Base-by-base conservation (phyloP, 2,888 invertebrate genomes). In the Ptycholaimellus sp. region DNA sequence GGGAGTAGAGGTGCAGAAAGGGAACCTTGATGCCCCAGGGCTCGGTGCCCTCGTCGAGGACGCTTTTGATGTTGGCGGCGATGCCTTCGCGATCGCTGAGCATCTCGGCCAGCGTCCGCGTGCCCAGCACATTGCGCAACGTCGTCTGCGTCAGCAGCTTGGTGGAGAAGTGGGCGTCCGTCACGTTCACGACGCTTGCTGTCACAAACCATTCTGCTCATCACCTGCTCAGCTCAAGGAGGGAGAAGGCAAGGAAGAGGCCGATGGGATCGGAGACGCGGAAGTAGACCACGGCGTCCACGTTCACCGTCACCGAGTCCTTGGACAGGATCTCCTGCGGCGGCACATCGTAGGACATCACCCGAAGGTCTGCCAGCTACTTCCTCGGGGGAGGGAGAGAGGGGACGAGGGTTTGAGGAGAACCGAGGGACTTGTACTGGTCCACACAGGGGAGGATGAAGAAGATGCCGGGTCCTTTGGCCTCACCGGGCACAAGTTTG, bases 261-360 rank as follows among this genome's bases (percentile, higher is more conserved):
- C n/a, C n/a, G n/a, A n/a, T n/a, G n/a, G n/a, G n/a, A n/a, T n/a
- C n/a, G n/a, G n/a, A n/a, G n/a, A n/a, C n/a, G n/a, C n/a, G n/a
- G n/a, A 46, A 49, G 41, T 49, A 49, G 19, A 50, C 46, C 19
- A 49, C 49, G 9, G 48, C 49, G 36, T 51, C 48, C 25, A 44
- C 52, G 5, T 52, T 49, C n/a, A 58, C 54, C 7, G 58, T 58
- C 16, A 58, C 56, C 33, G 53, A 52, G 44, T 59, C 59, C 36
- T 54, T 48, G n/a, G 58, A 56, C 20, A 58, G 42, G 46, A 57
- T 49, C 46, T 57, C 52, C 35, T 61, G 61, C 20, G 60, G 58
- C 3, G 60, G 60, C 0, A 62, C 61, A 49, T 62, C 61, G 45
- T 62, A 62, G 2, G 62, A 60, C 33, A 59, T 45, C 29, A n/a